These are phyloP conservation scores for Vidua chalybeata DNA, from an alignment of 2,113 vertebrate genomes.

Conservation along the genomic window DNA sequence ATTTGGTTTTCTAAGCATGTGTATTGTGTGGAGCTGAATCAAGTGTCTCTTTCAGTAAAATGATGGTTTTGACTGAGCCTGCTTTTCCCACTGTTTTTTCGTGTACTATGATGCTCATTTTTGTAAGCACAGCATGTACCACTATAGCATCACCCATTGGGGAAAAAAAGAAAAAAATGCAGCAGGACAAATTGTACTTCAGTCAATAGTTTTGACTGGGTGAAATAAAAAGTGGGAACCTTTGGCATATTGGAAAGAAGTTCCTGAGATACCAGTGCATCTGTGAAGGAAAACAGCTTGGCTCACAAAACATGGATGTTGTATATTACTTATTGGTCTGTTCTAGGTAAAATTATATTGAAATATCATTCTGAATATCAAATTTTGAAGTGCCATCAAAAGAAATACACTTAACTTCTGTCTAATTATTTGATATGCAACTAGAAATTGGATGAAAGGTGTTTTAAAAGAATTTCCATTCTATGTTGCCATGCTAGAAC, in stretches of 20 bases:
- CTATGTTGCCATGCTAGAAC: neutral
- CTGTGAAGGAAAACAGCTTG: neutral
- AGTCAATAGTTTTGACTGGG: neutral
- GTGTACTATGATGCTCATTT: neutral
- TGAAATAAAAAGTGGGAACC: neutral
- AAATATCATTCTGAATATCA: neutral
- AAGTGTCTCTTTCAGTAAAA: neutral
- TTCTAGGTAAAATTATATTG: neutral
- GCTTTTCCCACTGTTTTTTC: neutral
- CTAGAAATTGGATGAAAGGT: neutral
- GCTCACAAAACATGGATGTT: neutral
- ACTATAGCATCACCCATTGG: neutral
- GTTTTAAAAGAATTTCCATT: neutral
- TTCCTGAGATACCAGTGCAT: neutral
- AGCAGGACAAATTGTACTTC: neutral
- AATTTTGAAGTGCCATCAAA: neutral
- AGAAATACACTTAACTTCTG: neutral
- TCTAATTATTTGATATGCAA: neutral
- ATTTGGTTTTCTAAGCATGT: neutral
- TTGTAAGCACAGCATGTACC: neutral
- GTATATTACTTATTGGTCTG: neutral
- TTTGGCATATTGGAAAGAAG: neutral
- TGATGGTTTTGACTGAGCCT: neutral
- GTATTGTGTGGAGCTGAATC: neutral
- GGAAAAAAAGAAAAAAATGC: neutral